Conservation (phyloP, 2,113 vertebrate species). For the Gymnarchus niloticus region DNA sequence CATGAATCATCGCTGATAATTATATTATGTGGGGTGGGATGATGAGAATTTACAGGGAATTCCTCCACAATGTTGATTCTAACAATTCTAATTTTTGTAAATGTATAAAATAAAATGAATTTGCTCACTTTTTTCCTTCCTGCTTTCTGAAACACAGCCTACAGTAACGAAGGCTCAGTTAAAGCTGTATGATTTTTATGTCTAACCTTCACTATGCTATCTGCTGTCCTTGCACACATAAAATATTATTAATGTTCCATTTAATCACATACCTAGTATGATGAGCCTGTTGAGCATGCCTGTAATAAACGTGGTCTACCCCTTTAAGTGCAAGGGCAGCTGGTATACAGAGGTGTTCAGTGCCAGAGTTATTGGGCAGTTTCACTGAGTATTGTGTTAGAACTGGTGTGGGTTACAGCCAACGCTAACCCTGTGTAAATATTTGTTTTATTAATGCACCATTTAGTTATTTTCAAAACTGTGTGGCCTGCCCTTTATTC, state of each 20-base stretch:
- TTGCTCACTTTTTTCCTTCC: neutral
- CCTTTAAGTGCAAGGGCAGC: too few relatives aligned
- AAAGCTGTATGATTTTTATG: neutral
- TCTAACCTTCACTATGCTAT: neutral
- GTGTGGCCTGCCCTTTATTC: too few relatives aligned
- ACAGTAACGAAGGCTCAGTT: neutral
- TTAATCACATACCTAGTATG: neutral
- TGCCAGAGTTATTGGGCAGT: too few relatives aligned
- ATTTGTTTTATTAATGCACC: too few relatives aligned
- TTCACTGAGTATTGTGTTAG: too few relatives aligned
- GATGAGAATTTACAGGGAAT: neutral
- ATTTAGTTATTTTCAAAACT: too few relatives aligned
- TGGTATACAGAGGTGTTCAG: too few relatives aligned
- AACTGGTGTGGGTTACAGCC: too few relatives aligned
- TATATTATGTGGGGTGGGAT: neutral
- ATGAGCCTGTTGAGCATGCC: too few relatives aligned
- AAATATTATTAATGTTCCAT: neutral
- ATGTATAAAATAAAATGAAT: neutral
- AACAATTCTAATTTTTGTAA: neutral
- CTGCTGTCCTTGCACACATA: neutral
- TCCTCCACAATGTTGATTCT: neutral
- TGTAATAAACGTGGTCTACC: too few relatives aligned
- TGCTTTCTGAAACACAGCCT: neutral
- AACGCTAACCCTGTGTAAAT: too few relatives aligned
- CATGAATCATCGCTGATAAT: constrained; percentile 12